A percentile compares a stretch with the other conserved stretches of the same genome.
Evolutionary conservation across 2,888 invertebrate species (phyloP).

Genomic region (Sicus ferrugineus): DNA sequence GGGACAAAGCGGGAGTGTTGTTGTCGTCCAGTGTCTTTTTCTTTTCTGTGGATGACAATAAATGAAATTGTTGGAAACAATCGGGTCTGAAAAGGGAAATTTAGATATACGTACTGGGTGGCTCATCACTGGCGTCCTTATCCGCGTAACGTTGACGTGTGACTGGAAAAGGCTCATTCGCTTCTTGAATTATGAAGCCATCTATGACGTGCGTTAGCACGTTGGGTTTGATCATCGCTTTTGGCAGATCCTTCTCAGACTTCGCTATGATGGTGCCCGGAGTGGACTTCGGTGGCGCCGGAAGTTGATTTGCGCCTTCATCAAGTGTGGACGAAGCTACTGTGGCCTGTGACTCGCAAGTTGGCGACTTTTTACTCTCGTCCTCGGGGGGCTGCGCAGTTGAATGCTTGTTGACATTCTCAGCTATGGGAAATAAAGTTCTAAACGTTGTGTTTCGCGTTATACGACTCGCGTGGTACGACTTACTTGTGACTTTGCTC

Average conservation of each 20-base stretch:
- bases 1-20: constrained; percentile 25
- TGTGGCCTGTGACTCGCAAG: constrained; percentile 11
- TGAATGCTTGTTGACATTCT: constrained; percentile 17
- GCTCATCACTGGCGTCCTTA: constrained; percentile 74
- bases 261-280: constrained; percentile 54
- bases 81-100: constrained; percentile 4
- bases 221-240: constrained; percentile 94
- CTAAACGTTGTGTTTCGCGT: not conserved
- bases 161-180: constrained; percentile 88
- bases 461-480: not conserved
- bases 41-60: constrained; percentile 54
- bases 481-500: constrained; percentile 30
- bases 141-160: constrained; percentile 70
- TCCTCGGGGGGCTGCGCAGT: not conserved
- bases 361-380: constrained; percentile 17
- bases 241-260: constrained; percentile 70
- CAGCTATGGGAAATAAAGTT: not conserved
- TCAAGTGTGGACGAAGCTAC: constrained; percentile 25
- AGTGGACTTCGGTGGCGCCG: constrained; percentile 51
- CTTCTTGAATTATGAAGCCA: constrained; percentile 96
- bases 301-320: too few species aligned
- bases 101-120: constrained; percentile 72
- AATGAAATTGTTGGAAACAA: not conserved
- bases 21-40: constrained; percentile 54
- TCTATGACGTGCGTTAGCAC: constrained; percentile 96